Evolutionary conservation across 2,797 vertebrate genomes (phyloP).

Genomic region (Epinephelus coioides): DNA sequence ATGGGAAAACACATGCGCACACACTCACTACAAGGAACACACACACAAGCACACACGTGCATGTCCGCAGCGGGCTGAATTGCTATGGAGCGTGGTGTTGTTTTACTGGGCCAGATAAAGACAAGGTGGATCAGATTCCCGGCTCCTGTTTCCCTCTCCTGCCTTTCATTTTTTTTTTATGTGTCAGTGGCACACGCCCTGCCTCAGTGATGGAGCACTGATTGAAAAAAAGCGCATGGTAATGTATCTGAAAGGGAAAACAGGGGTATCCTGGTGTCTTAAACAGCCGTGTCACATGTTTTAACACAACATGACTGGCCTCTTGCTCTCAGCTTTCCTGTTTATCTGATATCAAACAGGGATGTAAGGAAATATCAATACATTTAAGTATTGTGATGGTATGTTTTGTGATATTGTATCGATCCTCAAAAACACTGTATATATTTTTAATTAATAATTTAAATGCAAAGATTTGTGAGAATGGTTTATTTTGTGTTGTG

Average conservation of each 20-base stretch:
- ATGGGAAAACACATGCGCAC: conserved; percentile 8
- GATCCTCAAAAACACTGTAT: too few relatives aligned
- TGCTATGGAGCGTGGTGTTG: conserved; percentile 73
- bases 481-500: too few relatives aligned
- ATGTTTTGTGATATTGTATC: too few relatives aligned
- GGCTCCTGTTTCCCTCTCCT: conserved; percentile 81
- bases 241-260: conserved; percentile 42
- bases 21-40: neutral
- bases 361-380: too few relatives aligned
- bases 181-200: conserved; percentile 79
- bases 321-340: neutral
- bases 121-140: conserved; percentile 90
- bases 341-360: neutral
- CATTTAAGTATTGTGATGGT: too few relatives aligned
- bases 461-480: too few relatives aligned
- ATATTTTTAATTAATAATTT: too few relatives aligned
- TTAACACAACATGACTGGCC: conserved; percentile 26
- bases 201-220: conserved; percentile 62
- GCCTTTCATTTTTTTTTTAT: conserved; percentile 73
- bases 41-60: conserved; percentile 40
- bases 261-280: conserved; percentile 24
- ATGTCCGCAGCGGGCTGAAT: conserved; percentile 56
- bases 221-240: conserved; percentile 57
- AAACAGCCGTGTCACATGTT: conserved; percentile 48
- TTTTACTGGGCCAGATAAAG: conserved; percentile 86